phyloP scores from a whole-genome alignment of 2,888 invertebrate genomes.

The Desoria tigrina region DNA sequence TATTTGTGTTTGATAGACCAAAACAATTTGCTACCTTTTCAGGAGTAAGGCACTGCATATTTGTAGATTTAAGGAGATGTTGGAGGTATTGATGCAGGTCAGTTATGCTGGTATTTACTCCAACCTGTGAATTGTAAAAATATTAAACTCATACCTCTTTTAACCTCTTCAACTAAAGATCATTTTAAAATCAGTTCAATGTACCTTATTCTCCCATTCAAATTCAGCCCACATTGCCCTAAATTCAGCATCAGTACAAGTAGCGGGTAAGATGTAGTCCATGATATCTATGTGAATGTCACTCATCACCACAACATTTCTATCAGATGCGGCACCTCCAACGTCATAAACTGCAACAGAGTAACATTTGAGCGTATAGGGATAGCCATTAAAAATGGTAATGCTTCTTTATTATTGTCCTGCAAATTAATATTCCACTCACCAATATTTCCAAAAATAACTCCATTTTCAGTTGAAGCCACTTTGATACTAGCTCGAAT shows the following conservation, averaged over 20 bases:
- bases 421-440: conserved; percentile 48
- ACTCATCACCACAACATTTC: conserved; percentile 96
- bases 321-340: conserved; percentile 84
- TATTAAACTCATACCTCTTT: conserved; percentile 4
- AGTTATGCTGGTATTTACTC: conserved; percentile 89
- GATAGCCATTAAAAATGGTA: not conserved
- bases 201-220: conserved; percentile 99
- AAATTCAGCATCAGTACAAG: conserved; percentile 94
- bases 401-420: conserved; percentile 10
- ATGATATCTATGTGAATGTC: conserved; percentile 99
- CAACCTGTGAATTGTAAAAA: conserved; percentile 54
- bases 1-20: conserved; percentile 10
- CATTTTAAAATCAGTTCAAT: no score
- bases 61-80: conserved; percentile 89
- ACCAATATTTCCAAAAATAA: conserved; percentile 99
- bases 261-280: conserved; percentile 96
- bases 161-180: conserved; percentile 25
- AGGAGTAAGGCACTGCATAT: conserved; percentile 98
- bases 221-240: conserved; percentile 99
- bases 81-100: conserved; percentile 90
- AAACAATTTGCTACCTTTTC: conserved; percentile 72
- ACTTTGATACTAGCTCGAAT: conserved; percentile 98
- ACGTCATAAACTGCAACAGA: conserved; percentile 83
- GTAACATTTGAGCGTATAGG: conserved; percentile 24
- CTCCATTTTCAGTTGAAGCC: conserved; percentile 99